Percentiles rank a stretch among this genome's conserved stretches.
phyloP scores from a whole-genome alignment of 2,113 vertebrate genomes.

The Myanophis thanlyinensis region DNA sequence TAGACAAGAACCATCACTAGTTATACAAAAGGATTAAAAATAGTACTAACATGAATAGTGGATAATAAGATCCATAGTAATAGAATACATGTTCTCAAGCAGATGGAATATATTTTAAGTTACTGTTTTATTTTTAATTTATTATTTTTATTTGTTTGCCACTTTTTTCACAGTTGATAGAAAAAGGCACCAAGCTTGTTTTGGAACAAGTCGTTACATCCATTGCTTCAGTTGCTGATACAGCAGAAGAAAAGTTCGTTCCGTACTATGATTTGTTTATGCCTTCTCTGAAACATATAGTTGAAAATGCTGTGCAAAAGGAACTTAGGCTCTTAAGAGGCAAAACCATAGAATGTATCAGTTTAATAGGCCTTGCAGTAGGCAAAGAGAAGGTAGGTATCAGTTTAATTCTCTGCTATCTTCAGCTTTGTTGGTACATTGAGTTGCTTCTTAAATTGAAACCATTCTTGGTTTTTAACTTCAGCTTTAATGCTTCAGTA shows the following conservation, averaged over 20 bases:
- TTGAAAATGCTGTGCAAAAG: constrained; percentile 96
- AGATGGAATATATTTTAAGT: background rate
- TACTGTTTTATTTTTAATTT: background rate
- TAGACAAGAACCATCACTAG: too few relatives aligned
- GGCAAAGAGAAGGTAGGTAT: constrained; percentile 92
- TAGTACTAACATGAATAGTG: too few relatives aligned
- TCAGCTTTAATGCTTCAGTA: background rate
- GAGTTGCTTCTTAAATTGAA: background rate
- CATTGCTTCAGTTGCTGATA: constrained; percentile 97
- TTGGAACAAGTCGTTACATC: constrained; percentile 99
- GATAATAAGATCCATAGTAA: too few relatives aligned
- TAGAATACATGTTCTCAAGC: too few relatives aligned
- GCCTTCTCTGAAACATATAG: constrained; percentile 96
- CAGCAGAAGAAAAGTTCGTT: constrained; percentile 97
- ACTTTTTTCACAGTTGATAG: constrained; percentile 81
- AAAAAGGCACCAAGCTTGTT: constrained; percentile 97
- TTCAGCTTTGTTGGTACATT: background rate
- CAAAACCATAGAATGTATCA: constrained; percentile 99
- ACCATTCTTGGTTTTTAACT: background rate
- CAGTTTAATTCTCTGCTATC: background rate
- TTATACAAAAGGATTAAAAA: too few relatives aligned
- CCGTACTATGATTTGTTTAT: constrained; percentile 98
- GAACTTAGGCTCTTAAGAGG: constrained; percentile 92
- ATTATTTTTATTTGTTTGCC: background rate
- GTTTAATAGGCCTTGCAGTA: constrained; percentile 95